Evolutionary conservation across 2,888 invertebrate species (phyloP).

Genomic region (Parnassius smintheus): DNA sequence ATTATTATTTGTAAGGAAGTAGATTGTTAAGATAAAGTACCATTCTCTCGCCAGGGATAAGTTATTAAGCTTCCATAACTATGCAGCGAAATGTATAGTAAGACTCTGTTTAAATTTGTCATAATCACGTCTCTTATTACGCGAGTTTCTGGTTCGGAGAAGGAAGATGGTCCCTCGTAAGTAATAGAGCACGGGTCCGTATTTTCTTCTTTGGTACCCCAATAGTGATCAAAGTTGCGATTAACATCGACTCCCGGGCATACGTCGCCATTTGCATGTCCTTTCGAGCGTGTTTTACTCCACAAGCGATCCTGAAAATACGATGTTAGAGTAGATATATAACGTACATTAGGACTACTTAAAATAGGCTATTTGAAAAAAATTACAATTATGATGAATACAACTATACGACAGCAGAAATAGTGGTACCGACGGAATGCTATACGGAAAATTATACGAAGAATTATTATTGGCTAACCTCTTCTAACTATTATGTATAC

Average conservation of each 20-base stretch:
- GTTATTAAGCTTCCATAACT: constrained; percentile 86
- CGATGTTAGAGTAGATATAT: neutral
- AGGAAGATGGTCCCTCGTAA: constrained; percentile 83
- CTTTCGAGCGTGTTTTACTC: constrained; percentile 85
- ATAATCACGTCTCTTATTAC: constrained; percentile 82
- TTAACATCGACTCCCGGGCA: constrained; percentile 90
- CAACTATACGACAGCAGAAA: too few relatives aligned
- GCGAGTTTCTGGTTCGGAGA: constrained; percentile 85
- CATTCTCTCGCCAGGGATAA: constrained; percentile 86
- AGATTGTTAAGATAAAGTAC: constrained; percentile 38
- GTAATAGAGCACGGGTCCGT: constrained; percentile 81
- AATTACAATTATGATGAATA: too few relatives aligned
- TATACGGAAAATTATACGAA: too few relatives aligned
- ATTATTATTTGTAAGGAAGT: too few relatives aligned
- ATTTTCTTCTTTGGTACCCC: constrained; percentile 80
- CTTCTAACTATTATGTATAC: too few relatives aligned
- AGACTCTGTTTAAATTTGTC: constrained; percentile 67
- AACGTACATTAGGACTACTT: too few relatives aligned
- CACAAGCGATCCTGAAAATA: constrained; percentile 81
- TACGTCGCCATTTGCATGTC: constrained; percentile 50
- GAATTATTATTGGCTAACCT: too few relatives aligned
- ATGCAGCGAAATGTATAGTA: constrained; percentile 87
- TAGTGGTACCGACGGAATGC: too few relatives aligned
- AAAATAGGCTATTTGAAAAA: too few relatives aligned
- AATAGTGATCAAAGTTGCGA: constrained; percentile 87